These are phyloP conservation scores for Hycleus phaleratus DNA, from an alignment of 1,140 invertebrate genomes.

Conservation along the genomic window DNA sequence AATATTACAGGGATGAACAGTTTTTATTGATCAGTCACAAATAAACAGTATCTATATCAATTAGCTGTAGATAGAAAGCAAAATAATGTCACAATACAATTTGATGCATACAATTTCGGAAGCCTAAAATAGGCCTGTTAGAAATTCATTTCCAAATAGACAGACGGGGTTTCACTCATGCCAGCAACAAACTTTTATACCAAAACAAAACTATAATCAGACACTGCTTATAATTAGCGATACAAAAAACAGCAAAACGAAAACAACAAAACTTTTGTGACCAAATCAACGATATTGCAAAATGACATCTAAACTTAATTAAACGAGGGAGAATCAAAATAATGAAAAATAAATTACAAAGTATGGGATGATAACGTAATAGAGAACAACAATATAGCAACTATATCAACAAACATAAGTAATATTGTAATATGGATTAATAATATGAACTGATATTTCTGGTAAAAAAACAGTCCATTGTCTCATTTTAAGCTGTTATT, in stretches of 20 bases:
- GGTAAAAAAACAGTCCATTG: conserved; percentile 8
- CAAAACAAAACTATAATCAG: no score
- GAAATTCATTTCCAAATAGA: conserved; percentile 3
- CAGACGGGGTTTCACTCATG: conserved; percentile 12
- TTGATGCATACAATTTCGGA: not conserved
- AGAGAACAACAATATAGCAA: no score
- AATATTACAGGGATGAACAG: not conserved
- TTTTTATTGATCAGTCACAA: conserved; percentile 37
- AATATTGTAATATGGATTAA: no score
- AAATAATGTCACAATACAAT: conserved; percentile 3
- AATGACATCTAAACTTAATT: not conserved
- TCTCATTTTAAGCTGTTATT: not conserved
- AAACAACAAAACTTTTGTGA: not conserved
- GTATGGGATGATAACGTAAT: not conserved
- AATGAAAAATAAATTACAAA: conserved; percentile 5
- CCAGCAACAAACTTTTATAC: not conserved
- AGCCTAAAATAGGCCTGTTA: not conserved
- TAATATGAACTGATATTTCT: no score
- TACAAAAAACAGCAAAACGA: not conserved
- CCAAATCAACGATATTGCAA: not conserved
- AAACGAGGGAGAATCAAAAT: not conserved
- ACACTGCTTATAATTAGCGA: no score
- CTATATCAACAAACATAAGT: no score
- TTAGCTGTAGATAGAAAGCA: conserved; percentile 22
- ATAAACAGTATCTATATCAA: conserved; percentile 31